Evolutionary conservation across 2,797 vertebrate species (phyloP).

Genomic region (Alauda arvensis): DNA sequence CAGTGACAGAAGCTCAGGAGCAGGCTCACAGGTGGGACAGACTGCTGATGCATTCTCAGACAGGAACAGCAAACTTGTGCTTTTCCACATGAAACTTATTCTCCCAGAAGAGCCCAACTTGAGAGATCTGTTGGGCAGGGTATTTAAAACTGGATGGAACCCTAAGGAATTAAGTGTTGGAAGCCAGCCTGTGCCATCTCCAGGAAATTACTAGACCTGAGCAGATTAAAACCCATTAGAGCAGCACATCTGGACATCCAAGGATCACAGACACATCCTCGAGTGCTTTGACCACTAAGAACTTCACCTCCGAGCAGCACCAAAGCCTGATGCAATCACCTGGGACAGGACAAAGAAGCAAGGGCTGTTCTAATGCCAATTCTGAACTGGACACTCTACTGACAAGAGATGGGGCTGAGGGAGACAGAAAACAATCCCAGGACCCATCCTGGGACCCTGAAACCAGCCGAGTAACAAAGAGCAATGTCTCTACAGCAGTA

Average conservation of each 20-base stretch:
- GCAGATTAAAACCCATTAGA: background rate
- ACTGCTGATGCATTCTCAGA: background rate
- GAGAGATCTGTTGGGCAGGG: background rate
- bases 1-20: background rate
- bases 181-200: background rate
- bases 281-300: rapidly evolving
- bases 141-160: background rate
- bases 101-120: background rate
- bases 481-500: background rate
- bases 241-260: background rate
- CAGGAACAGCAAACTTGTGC: background rate
- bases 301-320: background rate
- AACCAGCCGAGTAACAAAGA: background rate
- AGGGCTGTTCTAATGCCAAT: background rate
- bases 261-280: background rate
- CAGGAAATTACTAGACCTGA: background rate
- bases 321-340: background rate
- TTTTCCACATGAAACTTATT: background rate
- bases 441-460: background rate
- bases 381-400: background rate
- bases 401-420: background rate
- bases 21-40: background rate
- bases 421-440: background rate
- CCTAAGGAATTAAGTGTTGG: background rate
- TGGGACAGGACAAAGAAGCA: background rate